Evolutionary conservation across 1,140 invertebrate genomes (phyloP).

Genomic region (Apis dorsata): DNA sequence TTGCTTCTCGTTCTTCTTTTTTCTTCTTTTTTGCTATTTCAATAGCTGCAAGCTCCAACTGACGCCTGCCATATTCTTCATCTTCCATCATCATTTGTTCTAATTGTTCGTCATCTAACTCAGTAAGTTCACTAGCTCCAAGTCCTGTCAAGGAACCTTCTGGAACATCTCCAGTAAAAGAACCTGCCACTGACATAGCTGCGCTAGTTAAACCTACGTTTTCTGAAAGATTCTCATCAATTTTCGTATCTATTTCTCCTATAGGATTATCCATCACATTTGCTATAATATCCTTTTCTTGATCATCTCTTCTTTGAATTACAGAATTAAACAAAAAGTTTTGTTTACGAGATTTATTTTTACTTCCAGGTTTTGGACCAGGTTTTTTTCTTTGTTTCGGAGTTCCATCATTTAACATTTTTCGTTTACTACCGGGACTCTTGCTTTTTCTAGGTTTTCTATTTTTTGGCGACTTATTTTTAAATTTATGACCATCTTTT

Average conservation of each 20-base stretch:
- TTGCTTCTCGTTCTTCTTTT: constrained; percentile 81
- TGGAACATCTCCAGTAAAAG: constrained; percentile 64
- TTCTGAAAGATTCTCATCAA: constrained; percentile 67
- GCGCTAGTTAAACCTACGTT: constrained; percentile 54
- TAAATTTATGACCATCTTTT: constrained; percentile 68
- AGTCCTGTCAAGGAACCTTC: constrained; percentile 73
- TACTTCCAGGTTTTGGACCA: constrained; percentile 78
- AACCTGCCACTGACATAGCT: constrained; percentile 65
- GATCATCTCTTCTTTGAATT: constrained; percentile 68
- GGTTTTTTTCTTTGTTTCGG: constrained; percentile 77
- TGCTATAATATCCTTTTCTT: constrained; percentile 67
- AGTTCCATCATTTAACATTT: constrained; percentile 68
- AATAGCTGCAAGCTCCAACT: constrained; percentile 80
- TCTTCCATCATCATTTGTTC: constrained; percentile 84
- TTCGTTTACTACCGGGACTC: constrained; percentile 71
- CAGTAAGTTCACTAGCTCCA: constrained; percentile 78
- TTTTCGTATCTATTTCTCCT: constrained; percentile 58
- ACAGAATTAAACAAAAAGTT: constrained; percentile 60
- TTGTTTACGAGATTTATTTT: constrained; percentile 71
- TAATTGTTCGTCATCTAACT: constrained; percentile 82
- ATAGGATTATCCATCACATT: constrained; percentile 66
- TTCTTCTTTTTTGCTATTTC: constrained; percentile 83
- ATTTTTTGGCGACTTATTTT: constrained; percentile 72
- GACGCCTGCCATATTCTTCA: constrained; percentile 82
- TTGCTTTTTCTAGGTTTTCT: constrained; percentile 72